A percentile compares a stretch with the other conserved stretches of the same genome.
Evolutionary conservation across 2,113 vertebrate species (phyloP).

Genomic region (Pampusana beccarii): DNA sequence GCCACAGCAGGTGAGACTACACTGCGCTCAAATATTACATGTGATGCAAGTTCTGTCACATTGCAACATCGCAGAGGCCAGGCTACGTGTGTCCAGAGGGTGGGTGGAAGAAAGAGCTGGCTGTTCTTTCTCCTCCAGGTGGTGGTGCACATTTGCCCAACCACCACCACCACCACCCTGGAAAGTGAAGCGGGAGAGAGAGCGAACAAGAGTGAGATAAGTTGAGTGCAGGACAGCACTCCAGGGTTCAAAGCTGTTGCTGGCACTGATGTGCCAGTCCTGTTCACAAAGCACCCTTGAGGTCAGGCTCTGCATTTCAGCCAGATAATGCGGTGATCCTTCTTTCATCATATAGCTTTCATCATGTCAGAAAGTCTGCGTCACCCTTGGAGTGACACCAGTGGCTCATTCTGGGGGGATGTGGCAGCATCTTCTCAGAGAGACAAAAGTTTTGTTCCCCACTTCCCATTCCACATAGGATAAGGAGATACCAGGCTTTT

Average conservation of each 20-base stretch:
- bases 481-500: neutral
- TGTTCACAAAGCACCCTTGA: neutral
- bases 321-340: constrained; percentile 35
- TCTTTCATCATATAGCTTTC: constrained; percentile 50
- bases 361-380: neutral
- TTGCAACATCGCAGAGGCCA: neutral
- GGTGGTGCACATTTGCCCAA: neutral
- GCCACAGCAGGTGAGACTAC: neutral
- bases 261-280: neutral
- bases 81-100: neutral
- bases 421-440: constrained; percentile 36
- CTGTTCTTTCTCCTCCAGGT: neutral
- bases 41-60: accelerated
- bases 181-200: neutral
- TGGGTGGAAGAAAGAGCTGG: neutral
- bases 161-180: neutral
- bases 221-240: constrained; percentile 10
- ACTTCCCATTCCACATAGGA: neutral
- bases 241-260: constrained; percentile 58
- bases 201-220: neutral
- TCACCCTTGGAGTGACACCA: constrained; percentile 9
- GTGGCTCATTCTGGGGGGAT: constrained; percentile 1
- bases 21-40: neutral
- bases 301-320: constrained; percentile 55
- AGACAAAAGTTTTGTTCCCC: constrained; percentile 34